phyloP scores from a whole-genome alignment of 2,113 vertebrate species.

The Sitta europaea region DNA sequence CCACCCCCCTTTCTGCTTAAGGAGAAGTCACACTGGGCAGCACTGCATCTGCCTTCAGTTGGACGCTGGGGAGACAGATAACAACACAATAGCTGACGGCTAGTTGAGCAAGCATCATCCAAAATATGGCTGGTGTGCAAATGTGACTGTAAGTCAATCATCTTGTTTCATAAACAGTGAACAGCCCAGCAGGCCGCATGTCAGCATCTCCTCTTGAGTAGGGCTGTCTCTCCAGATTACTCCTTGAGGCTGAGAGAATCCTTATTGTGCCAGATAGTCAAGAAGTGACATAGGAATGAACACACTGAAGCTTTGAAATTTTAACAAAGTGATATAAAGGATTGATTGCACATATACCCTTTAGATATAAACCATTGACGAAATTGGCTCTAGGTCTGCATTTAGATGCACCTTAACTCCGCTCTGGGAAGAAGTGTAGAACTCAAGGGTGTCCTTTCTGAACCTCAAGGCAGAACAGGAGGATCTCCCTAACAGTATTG shows the following conservation, averaged over 20 bases:
- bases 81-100: not conserved
- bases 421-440: not conserved
- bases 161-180: not conserved
- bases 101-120: not conserved
- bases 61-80: not conserved
- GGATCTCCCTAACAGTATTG: not conserved
- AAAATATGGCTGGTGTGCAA: not conserved
- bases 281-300: not conserved
- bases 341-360: not conserved
- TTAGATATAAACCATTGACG: not conserved
- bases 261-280: not conserved
- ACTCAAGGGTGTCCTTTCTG: not conserved
- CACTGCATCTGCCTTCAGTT: not conserved
- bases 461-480: not conserved
- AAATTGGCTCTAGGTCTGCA: not conserved
- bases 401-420: not conserved
- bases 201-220: not conserved
- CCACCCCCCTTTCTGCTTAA: rapidly evolving
- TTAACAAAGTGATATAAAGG: not conserved
- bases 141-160: not conserved
- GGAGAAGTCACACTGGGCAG: rapidly evolving
- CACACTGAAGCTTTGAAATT: not conserved
- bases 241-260: not conserved
- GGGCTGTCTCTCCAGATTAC: not conserved
- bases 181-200: not conserved